Base-by-base conservation (phyloP, 2,113 vertebrate genomes). In the Oryzias celebensis region DNA sequence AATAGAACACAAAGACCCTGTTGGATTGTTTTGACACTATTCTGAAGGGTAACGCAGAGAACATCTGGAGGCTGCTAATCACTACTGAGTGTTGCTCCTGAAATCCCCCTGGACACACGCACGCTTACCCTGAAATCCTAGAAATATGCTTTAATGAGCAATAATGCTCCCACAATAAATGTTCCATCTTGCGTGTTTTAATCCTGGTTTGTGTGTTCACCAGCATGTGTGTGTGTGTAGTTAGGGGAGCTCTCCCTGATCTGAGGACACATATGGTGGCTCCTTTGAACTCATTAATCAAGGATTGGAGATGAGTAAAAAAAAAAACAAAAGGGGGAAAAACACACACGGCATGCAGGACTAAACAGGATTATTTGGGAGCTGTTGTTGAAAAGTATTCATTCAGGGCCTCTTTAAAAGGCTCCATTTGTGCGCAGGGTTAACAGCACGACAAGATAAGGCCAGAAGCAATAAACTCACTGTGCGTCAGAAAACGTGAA, bases 221-320 rank as follows among this genome's bases (percentile, higher is more conserved):
- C 12, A 52, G 10, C 42, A 50, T 73, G 41, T 68, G 18, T 50
- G 51, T 23, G 28, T 50, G 51, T 24, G 31, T 62, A 6, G 26
- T 28, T 4, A 28, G 26, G 26, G 26, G 26, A 28, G 26, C 26
- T 6, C 26, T 5, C 26, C 26, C 26, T 28, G 22, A 36, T 61
- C 50, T 62, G 48, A 62, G 44, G 52, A 51, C 68, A 84, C 87
- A 87, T 87, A 89, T 88, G 88, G 62, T 81, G 74, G 23, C 55
- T 80, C 16, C 72, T 83, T 80, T 85, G 72, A 85, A 87, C 68
- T 75, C 74, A 82, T 90, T 88, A 89, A 82, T 82, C 78, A 88
- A 82, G 84, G 78, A 78, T 72, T 82, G 64, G 45, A 66, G 65
- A 36, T 49, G 41, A 52, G 36, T 4, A 14, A 42, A 44, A 28